These are phyloP conservation scores for Chrysocyon brachyurus DNA, from an alignment of 2,797 vertebrate species.

Conservation along the genomic window DNA sequence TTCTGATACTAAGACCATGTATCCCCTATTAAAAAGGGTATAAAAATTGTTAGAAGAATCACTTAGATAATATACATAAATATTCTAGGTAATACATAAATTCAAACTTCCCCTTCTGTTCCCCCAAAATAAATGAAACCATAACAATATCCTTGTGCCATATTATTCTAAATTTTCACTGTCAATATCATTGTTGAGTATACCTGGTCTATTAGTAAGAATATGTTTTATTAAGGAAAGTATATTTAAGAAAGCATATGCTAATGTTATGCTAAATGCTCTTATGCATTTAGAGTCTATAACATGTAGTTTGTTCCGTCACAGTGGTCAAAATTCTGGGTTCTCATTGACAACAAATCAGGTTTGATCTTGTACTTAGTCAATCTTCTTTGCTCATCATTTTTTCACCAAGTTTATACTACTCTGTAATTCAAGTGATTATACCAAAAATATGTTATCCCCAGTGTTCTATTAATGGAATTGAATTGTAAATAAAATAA, in stretches of 20 bases:
- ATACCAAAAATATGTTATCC: background rate
- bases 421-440: background rate
- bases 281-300: background rate
- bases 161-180: background rate
- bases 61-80: background rate
- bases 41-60: background rate
- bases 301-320: background rate
- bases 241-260: background rate
- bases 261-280: background rate
- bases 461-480: constrained; percentile 1
- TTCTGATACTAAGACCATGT: background rate
- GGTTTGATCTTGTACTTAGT: background rate
- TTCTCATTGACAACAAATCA: background rate
- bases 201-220: background rate
- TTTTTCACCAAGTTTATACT: background rate
- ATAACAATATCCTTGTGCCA: background rate
- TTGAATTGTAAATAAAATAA: background rate
- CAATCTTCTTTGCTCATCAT: background rate
- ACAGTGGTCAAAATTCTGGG: background rate
- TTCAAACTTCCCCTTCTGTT: rapidly evolving
- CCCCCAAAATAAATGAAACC: background rate
- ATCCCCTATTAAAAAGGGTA: background rate
- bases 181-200: background rate
- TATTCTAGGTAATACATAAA: background rate
- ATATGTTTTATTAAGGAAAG: background rate